Evolutionary conservation across 2,113 vertebrate genomes (phyloP), one percentile per base, ranked within the genome.

Genomic region (Rhinopithecus roxellana): DNA sequence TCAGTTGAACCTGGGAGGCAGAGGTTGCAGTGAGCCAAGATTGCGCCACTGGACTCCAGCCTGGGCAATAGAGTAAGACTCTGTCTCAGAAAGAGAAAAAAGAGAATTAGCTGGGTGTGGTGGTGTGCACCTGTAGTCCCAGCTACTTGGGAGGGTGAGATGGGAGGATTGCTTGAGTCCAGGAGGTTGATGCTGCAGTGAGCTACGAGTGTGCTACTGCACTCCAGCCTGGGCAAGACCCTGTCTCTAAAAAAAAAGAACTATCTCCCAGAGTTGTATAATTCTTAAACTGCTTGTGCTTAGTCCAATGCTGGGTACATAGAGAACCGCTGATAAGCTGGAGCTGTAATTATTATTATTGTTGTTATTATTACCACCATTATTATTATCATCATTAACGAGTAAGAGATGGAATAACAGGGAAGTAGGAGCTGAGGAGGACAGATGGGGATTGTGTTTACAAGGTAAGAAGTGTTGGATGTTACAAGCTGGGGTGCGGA

Each of bases 371-470:
- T 35, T 14, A 59, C 45, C 45, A 25, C 4, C 10, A 40, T 27
- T 48, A 89, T 18, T 43, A 75, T 83, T 10, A 59, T 22, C 30
- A 43, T 89, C 77, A 87, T 67, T 72, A 94, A n/a, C 72, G 38
- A 59, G 48, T 30, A 80, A n/a, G 84, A 12, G 38, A 52, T 7
- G 64, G 95, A 38, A 64, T 40, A 88, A 75, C 17, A 85, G 11
- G 80, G 89, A 96, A 75, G 86, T 1, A 22, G 93, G 55, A 64
- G 84, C 72, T 3, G 50, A 16, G 8, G 38, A 16, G 8, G 40
- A 78, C 50, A 74, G 79, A 50, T 77, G 20, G 94, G 80, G 52
- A 52, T n/a, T 69, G 94, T 97, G 93, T 96, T 97, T 95, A 95
- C 79, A 17, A 5, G 12, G 57, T 55, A 5, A 89, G 82, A 96